Evolutionary conservation across 2,113 vertebrate species (phyloP).

Genomic region (Recurvirostra avosetta): DNA sequence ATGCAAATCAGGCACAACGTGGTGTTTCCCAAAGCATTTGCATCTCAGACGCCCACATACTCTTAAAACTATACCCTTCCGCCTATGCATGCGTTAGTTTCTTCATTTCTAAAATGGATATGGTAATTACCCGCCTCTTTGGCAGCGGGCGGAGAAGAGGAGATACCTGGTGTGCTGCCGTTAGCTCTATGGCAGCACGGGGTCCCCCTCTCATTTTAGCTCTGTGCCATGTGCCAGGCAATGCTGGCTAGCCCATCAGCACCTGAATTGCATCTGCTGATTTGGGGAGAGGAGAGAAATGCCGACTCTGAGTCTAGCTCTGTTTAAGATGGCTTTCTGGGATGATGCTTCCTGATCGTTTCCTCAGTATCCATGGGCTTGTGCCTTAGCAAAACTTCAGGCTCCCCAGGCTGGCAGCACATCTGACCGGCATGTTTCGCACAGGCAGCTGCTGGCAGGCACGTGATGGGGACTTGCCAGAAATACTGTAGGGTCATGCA

Average conservation of each 20-base stretch:
- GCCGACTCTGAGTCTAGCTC: neutral
- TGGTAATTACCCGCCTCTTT: neutral
- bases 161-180: neutral
- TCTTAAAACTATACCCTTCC: neutral
- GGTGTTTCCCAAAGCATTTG: conserved; percentile 35
- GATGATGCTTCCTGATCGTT: neutral
- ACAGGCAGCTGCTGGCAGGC: neutral
- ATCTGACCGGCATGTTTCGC: neutral
- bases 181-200: rapidly evolving
- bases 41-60: conserved; percentile 1
- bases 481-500: neutral
- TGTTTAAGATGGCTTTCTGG: neutral
- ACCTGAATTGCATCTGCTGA: neutral
- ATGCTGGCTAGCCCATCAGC: neutral
- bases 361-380: neutral
- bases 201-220: neutral
- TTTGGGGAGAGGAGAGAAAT: neutral
- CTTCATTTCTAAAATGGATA: neutral
- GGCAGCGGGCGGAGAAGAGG: neutral
- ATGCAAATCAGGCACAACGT: neutral
- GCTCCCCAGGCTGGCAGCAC: neutral
- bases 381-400: neutral
- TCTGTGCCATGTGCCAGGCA: neutral
- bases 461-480: neutral
- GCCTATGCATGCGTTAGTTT: neutral